phyloP scores from a whole-genome alignment of 2,113 vertebrate species.

The Opisthocomus hoazin region DNA sequence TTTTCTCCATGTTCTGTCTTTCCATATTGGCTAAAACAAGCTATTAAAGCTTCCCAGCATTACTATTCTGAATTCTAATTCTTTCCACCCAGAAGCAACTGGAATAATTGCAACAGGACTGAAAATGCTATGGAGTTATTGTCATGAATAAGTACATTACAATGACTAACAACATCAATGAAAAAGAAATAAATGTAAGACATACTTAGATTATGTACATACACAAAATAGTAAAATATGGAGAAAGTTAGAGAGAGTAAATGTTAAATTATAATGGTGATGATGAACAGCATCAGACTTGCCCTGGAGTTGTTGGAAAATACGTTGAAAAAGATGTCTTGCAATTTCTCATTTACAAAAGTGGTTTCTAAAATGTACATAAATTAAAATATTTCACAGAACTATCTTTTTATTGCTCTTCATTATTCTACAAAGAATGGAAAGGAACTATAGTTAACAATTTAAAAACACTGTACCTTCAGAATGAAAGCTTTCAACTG shows the following conservation, averaged over 20 bases:
- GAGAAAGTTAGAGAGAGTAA: not conserved
- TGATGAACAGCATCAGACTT: not conserved
- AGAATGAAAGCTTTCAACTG: not conserved
- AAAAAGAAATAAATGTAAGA: not conserved
- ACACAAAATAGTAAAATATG: not conserved
- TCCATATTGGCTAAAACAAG: not conserved
- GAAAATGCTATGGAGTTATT: not conserved
- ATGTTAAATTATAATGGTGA: slow-evolving; percentile 22
- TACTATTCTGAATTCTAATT: not conserved
- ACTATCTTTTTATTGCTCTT: not conserved
- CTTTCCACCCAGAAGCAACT: not conserved
- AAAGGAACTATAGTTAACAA: not conserved
- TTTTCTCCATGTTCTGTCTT: not conserved
- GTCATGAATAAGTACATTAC: not conserved
- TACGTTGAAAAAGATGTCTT: not conserved
- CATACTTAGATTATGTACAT: not conserved
- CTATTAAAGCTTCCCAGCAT: not conserved
- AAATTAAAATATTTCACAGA: slow-evolving; percentile 35
- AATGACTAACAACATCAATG: not conserved
- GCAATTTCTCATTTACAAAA: slow-evolving; percentile 24
- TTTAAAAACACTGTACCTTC: not conserved
- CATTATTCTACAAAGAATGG: not conserved
- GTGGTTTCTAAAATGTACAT: slow-evolving; percentile 9
- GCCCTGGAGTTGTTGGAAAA: not conserved
- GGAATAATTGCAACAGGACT: not conserved